Conservation (phyloP, 2,113 vertebrate genomes). For the Rhinogobius similis region DNA sequence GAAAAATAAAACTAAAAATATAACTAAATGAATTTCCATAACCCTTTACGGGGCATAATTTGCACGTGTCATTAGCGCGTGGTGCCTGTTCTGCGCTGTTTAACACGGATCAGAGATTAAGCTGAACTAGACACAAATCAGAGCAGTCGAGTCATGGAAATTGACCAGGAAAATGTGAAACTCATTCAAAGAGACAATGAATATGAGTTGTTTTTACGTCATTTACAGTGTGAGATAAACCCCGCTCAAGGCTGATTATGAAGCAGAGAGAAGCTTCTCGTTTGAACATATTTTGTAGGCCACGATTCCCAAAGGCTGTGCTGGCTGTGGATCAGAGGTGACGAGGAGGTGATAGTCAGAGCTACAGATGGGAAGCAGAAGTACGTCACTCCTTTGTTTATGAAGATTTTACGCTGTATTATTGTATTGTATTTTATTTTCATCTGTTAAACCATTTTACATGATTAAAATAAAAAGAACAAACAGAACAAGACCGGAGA, state of each 20-base stretch:
- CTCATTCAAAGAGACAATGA: constrained; percentile 54
- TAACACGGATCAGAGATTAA: constrained; percentile 31
- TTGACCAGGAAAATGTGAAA: constrained; percentile 57
- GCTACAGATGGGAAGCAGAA: constrained; percentile 11
- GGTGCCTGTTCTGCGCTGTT: neutral
- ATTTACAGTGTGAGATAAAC: constrained; percentile 18
- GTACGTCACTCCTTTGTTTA: neutral
- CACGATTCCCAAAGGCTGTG: constrained; percentile 22
- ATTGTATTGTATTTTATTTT: too few relatives aligned
- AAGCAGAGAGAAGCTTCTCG: constrained; percentile 28
- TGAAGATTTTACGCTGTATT: too few relatives aligned
- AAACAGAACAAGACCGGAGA: too few relatives aligned
- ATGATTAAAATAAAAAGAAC: too few relatives aligned
- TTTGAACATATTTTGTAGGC: constrained; percentile 36
- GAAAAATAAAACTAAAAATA: too few relatives aligned
- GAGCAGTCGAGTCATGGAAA: constrained; percentile 42
- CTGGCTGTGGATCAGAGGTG: constrained; percentile 32
- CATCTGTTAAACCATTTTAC: too few relatives aligned
- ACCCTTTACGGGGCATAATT: too few relatives aligned
- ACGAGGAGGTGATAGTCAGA: constrained; percentile 28
- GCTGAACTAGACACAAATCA: constrained; percentile 51
- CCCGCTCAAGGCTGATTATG: constrained; percentile 47
- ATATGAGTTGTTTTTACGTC: constrained; percentile 29
- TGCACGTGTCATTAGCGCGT: too few relatives aligned
- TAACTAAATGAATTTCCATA: too few relatives aligned